Base-by-base conservation (phyloP, 2,797 vertebrate species). In the Odontamblyopus lacepedii region DNA sequence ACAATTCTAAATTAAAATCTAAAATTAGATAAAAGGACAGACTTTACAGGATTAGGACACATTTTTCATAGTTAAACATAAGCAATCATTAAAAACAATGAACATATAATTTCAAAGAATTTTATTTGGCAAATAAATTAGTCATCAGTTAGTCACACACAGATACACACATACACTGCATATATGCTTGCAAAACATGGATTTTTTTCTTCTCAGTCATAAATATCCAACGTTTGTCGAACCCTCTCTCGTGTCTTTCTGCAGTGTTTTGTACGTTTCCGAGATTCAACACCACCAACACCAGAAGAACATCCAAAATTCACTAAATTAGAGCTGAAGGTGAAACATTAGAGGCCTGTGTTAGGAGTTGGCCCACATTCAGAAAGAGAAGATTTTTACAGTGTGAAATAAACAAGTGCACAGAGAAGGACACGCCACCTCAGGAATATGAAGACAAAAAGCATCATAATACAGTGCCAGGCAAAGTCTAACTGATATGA, bases 91-190 rank as follows among this genome's bases (percentile, higher is more conserved):
- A 55, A n/a, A 7, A 53, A 53, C 1, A 53, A 53, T 2, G 19
- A 53, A 8, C 19, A 44, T 16, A 13, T n/a, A 63, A 83, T 67
- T 78, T 18, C 48, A 75, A 78, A 68, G 55, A 13, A 73, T 55
- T 90, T 91, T 89, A 88, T 88, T 84, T 7, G 73, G 6, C 44
- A 63, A 72, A 67, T 48, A 67, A 56, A 81, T 68, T 59, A 73
- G 0, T 2, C n/a, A 67, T 73, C 68, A n/a, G n/a, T n/a, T n/a
- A n/a, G 23, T 23, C 55, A 72, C 30, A 71, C 61, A 76, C 50
- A 75, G 80, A 71, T 11, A 78, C 70, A 84, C 56, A 64, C 38
- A 78, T 72, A 84, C 56, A 48, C 38, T 27, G 4, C 23, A 26
- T 13, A 57, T 5, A 57, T 4, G n/a, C 9, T 26, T 27, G 23